phyloP scores from a whole-genome alignment of 2,113 vertebrate genomes.

The Maylandia zebra region DNA sequence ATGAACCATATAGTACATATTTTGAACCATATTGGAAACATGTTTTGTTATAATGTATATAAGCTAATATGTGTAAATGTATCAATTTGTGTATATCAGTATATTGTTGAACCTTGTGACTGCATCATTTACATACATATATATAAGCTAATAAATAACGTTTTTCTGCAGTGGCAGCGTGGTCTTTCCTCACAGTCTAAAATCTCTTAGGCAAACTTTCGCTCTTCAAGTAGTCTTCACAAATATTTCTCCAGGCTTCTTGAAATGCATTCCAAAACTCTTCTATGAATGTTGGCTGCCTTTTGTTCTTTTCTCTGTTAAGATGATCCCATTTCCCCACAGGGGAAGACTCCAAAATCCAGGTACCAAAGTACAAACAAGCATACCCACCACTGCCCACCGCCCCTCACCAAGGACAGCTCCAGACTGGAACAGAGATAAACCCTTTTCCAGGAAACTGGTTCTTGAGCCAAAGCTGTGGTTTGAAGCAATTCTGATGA shows the following conservation, averaged over 20 bases:
- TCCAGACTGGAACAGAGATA: neutral
- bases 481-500: neutral
- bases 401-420: neutral
- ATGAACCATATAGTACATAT: neutral
- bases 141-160: neutral
- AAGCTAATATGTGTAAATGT: conserved; percentile 21
- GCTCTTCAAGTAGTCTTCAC: neutral
- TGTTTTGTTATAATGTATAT: neutral
- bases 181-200: neutral
- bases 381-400: neutral
- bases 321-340: neutral
- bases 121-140: neutral
- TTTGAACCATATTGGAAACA: neutral
- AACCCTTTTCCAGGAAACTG: neutral
- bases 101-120: conserved; percentile 6
- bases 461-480: neutral
- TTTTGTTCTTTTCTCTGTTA: neutral
- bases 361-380: neutral
- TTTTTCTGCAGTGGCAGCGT: neutral
- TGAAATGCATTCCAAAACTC: neutral
- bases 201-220: neutral
- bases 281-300: neutral
- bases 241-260: neutral
- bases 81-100: conserved; percentile 14
- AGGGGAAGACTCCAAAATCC: neutral